Base-by-base conservation (phyloP, 2,797 vertebrate species). In the Denticeps clupeoides region DNA sequence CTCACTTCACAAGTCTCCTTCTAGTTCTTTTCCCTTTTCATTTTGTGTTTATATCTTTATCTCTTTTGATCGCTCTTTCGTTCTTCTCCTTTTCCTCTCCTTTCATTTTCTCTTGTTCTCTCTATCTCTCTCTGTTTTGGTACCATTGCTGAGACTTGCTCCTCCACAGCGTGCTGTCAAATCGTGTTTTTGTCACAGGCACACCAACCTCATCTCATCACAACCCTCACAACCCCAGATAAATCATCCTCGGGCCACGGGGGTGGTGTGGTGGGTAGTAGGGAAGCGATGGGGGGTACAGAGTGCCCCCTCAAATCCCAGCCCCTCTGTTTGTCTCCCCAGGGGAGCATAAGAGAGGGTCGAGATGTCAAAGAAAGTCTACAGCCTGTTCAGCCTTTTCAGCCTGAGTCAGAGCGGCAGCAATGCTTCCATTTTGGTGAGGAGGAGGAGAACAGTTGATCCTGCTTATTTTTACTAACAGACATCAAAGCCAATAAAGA, bases 161-260 rank as follows among this genome's bases (percentile, higher is more conserved):
- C 45, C 15, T 42, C 22, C 19, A 1, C 19, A 13, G 11, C 15
- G 35, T 10, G 51, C 58, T 65, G 58, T 56, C 55, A 55, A 31
- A 44, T 64, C 40, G 37, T n/a, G 55, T 64, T 50, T 2, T 49
- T 32, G n/a, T 61, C 16, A 15, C 31, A 15, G 31, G 33, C 12
- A 15, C 31, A 15, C 31, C 15, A 15, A 5, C n/a, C 1, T 12
- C 7, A 9, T 32, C 12, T 35, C 12, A 13, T 16, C 32, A 7
- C n/a, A n/a, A n/a, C 24, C 25, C 24, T 25, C 9, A 18, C 16
- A 38, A 28, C 28, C 11, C 3, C 9, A 10, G 12, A 31, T n/a
- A n/a, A n/a, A n/a, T n/a, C n/a, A n/a, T n/a, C n/a, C n/a, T n/a
- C n/a, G n/a, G n/a, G n/a, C n/a, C n/a, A n/a, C n/a, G n/a, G n/a